phyloP scores from a whole-genome alignment of 2,113 vertebrate genomes.

The Tapirus terrestris region DNA sequence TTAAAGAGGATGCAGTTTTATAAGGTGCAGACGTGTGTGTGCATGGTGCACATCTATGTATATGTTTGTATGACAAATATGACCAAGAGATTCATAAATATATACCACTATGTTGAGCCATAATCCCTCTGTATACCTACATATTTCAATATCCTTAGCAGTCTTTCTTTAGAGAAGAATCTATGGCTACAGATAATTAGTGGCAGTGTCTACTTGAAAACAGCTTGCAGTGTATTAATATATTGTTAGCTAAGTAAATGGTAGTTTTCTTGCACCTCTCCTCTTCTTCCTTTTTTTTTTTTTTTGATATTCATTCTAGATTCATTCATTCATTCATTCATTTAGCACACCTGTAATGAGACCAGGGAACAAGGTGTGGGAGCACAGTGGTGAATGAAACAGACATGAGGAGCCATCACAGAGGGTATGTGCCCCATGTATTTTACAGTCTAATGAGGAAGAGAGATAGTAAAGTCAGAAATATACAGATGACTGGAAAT shows the following conservation, averaged over 20 bases:
- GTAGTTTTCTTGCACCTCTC: not conserved
- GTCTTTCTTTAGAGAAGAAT: not conserved
- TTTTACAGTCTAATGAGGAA: not conserved
- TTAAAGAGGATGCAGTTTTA: not conserved
- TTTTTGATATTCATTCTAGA: not conserved
- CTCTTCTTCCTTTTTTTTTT: not conserved
- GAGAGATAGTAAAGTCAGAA: not conserved
- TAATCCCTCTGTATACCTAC: not conserved
- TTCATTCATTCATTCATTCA: not conserved
- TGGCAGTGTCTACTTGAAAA: not conserved
- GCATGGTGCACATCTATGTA: not conserved
- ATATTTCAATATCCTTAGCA: not conserved
- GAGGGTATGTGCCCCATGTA: not conserved
- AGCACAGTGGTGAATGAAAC: not conserved
- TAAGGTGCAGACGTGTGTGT: not conserved
- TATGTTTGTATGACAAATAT: not conserved
- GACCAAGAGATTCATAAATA: not conserved
- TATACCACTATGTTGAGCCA: not conserved
- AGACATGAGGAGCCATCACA: not conserved
- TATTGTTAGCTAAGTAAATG: not conserved
- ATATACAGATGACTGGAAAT: not conserved
- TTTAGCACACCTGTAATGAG: not conserved
- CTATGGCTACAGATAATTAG: not conserved
- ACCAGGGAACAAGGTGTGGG: not conserved
- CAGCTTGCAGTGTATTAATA: not conserved